Evolutionary conservation across 2,888 invertebrate species (phyloP).

Genomic region (Pocota personata): DNA sequence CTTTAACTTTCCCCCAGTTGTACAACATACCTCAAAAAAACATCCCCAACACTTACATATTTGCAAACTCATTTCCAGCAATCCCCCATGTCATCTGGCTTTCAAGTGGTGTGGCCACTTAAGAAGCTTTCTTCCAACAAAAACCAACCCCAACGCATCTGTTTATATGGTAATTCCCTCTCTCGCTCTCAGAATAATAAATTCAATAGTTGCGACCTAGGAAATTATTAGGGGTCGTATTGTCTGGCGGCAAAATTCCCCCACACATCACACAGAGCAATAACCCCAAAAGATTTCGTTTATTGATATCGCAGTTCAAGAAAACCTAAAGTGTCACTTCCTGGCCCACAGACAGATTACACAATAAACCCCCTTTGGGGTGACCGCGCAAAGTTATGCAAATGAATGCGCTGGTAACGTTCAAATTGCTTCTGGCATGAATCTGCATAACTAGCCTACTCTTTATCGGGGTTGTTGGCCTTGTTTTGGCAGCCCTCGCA

Average conservation of each 20-base stretch:
- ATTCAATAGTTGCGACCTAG: slow-evolving; percentile 60
- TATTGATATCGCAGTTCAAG: slow-evolving; percentile 63
- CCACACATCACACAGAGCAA: slow-evolving; percentile 8
- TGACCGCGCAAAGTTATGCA: slow-evolving; percentile 30
- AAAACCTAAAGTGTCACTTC: slow-evolving; percentile 57
- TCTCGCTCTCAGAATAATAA: slow-evolving; percentile 3
- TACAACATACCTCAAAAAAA: neutral
- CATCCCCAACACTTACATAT: neutral
- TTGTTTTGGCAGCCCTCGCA: slow-evolving; percentile 41
- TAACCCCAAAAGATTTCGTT: slow-evolving; percentile 57
- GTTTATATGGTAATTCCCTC: slow-evolving; percentile 23
- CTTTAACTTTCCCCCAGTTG: slow-evolving; percentile 13
- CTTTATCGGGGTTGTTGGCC: slow-evolving; percentile 45
- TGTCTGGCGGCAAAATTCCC: slow-evolving; percentile 28
- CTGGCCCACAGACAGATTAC: slow-evolving; percentile 7
- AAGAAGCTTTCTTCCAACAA: slow-evolving; percentile 23
- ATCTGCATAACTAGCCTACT: slow-evolving; percentile 7
- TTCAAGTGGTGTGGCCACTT: slow-evolving; percentile 42
- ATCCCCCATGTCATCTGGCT: slow-evolving; percentile 46
- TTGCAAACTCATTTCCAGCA: slow-evolving; percentile 19
- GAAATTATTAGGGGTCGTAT: slow-evolving; percentile 64
- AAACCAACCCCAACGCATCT: slow-evolving; percentile 28
- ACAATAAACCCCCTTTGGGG: neutral
- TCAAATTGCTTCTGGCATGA: slow-evolving; percentile 40
- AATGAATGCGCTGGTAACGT: slow-evolving; percentile 36